Conservation (phyloP, 2,113 vertebrate genomes). For the Sceloporus tristichus region DNA sequence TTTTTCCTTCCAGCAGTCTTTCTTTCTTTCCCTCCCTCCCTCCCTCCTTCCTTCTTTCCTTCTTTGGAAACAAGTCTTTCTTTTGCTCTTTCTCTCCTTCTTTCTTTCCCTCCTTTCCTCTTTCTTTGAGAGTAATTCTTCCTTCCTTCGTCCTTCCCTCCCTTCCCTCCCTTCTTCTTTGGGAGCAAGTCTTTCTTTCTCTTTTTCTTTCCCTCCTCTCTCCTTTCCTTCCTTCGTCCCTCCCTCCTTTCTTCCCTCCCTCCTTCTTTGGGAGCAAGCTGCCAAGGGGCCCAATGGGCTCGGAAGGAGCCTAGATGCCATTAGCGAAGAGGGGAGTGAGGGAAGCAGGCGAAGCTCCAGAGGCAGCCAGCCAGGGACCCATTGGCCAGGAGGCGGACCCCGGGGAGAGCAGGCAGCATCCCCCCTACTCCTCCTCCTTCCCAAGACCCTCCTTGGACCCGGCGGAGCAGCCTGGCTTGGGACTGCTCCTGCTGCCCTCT, state of each 20-base stretch:
- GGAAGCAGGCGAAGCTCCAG: slow-evolving; percentile 56
- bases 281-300: slow-evolving; percentile 80
- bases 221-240: neutral
- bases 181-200: no score
- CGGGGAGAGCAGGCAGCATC: no score
- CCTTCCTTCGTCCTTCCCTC: neutral
- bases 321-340: slow-evolving; percentile 62
- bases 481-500: no score
- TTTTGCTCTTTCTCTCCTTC: no score
- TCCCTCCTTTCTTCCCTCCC: neutral
- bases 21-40: no score
- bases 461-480: no score
- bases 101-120: no score
- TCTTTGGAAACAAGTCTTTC: no score
- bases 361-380: slow-evolving; percentile 64
- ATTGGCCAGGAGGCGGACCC: neutral
- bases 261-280: neutral
- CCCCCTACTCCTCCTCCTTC: neutral
- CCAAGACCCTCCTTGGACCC: neutral
- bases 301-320: slow-evolving; percentile 75
- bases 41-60: no score
- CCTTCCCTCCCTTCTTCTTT: neutral
- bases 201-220: neutral
- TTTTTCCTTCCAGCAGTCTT: no score
- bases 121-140: no score